These are phyloP conservation scores for Lordiphosa mommai DNA, from an alignment of 1,140 invertebrate genomes.

Conservation along the genomic window DNA sequence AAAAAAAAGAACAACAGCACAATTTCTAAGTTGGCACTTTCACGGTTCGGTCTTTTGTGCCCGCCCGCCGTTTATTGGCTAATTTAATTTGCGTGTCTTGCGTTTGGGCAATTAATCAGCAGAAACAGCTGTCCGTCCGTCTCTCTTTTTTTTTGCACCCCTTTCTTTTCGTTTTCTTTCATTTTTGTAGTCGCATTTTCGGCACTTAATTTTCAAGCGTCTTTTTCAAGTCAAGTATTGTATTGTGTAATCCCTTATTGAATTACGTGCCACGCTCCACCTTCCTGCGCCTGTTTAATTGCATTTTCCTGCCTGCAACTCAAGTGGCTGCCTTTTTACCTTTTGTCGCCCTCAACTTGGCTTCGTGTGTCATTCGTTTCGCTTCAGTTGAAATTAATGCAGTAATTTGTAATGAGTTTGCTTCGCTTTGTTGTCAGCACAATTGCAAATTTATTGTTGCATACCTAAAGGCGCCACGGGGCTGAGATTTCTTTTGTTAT, in stretches of 20 bases:
- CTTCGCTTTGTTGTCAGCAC: constrained; percentile 34
- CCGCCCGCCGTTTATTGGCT: constrained; percentile 71
- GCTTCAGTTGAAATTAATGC: constrained; percentile 69
- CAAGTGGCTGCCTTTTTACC: constrained; percentile 8
- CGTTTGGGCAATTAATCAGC: constrained; percentile 75
- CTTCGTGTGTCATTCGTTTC: constrained; percentile 41
- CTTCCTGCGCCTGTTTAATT: constrained; percentile 49
- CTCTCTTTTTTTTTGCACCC: constrained; percentile 45
- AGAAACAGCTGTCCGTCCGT: constrained; percentile 68
- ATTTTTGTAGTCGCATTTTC: constrained; percentile 33
- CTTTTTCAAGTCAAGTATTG: constrained; percentile 32
- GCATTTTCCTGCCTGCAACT: constrained; percentile 30
- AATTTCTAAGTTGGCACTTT: constrained; percentile 72
- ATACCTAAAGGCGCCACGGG: constrained; percentile 21
- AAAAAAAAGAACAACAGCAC: constrained; percentile 34
- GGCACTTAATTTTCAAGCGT: constrained; percentile 59
- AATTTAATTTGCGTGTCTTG: constrained; percentile 77
- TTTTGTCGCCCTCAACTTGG: constrained; percentile 6
- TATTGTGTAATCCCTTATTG: constrained; percentile 58
- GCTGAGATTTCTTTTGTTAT: constrained; percentile 20
- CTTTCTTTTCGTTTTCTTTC: neutral
- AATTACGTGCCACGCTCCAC: constrained; percentile 37
- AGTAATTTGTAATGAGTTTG: constrained; percentile 77
- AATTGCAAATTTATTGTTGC: constrained; percentile 62
- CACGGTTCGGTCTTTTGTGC: constrained; percentile 43